Evolutionary conservation across 1,140 invertebrate species (phyloP), one percentile per base, ranked within the genome.

Genomic region (Argopecten irradians): DNA sequence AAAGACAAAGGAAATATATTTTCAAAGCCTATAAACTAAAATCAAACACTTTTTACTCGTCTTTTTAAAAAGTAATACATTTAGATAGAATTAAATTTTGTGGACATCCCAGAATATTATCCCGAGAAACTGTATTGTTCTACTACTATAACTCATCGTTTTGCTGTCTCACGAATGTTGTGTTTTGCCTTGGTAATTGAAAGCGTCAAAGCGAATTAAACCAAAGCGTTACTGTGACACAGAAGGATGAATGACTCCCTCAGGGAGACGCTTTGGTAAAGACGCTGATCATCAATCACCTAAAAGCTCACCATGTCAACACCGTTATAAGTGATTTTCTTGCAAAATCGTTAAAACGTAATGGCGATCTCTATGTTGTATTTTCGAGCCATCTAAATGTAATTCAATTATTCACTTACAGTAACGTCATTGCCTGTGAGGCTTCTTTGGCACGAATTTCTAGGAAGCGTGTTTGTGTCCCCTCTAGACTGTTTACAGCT

Each of bases 291-390:
- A 71, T 71, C 55, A 22, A n/a, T 71, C 55, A 71, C 28, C 55
- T n/a, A 22, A 2, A 1, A 71, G 55, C 55, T 71, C 1, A 71
- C 5, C 55, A 71, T 71, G 55, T 71, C 55, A 71, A 71, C 55
- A 71, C 55, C 28, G n/a, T 5, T 39, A 28, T 71, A 28, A 71
- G n/a, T 28, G 22, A 28, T 28, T 71, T 71, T 28, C 55, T 71
- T 71, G 55, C 22, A 1, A 71, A 71, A 71, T 71, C 55, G 55
- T 71, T 71, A 71, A 8, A 22, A 2, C 22, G 1, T 71, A 71
- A 71, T 71, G 55, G 55, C 55, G 55, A 71, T 71, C 55, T 71
- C 55, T 28, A 71, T 71, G 55, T 71, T 28, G n/a, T 71, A 71
- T 71, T 71, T 71, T 28, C 3, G 8, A 71, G 55, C 8, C 55